A percentile compares a stretch with the other conserved stretches of the same genome.
Evolutionary conservation across 2,888 invertebrate genomes (phyloP).

Genomic region (Morpho achilles): DNA sequence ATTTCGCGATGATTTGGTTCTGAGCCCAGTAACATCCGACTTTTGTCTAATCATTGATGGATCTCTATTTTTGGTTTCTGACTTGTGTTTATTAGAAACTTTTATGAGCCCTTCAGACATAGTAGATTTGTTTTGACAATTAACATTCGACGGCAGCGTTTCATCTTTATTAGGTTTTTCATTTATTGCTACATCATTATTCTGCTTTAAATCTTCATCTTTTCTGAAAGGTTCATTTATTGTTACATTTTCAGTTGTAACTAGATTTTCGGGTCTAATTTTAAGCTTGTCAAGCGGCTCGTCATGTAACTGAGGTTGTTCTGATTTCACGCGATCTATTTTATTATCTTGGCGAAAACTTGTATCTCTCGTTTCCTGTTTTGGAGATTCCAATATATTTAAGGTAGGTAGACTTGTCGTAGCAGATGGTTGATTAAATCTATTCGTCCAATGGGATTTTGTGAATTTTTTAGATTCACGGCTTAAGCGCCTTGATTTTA

Average conservation of each 20-base stretch:
- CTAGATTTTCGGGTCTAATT: constrained; percentile 1
- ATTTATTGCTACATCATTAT: neutral
- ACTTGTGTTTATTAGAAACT: constrained; percentile 38
- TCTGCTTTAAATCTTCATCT: neutral
- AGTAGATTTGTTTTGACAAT: constrained; percentile 21
- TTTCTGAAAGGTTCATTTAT: neutral
- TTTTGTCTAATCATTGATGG: constrained; percentile 76
- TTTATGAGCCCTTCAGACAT: constrained; percentile 36
- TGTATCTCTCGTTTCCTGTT: constrained; percentile 57
- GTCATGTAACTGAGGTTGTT: constrained; percentile 48
- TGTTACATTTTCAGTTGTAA: constrained; percentile 3
- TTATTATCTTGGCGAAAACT: constrained; percentile 34
- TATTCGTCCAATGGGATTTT: constrained; percentile 85
- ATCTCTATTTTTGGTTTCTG: constrained; percentile 51
- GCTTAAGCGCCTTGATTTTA: constrained; percentile 84
- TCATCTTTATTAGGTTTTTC: neutral
- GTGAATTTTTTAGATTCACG: constrained; percentile 78
- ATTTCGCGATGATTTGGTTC: constrained; percentile 58
- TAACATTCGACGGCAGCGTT: neutral
- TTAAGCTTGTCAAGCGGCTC: constrained; percentile 13
- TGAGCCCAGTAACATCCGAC: constrained; percentile 81
- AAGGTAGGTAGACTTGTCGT: constrained; percentile 90
- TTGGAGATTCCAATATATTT: constrained; percentile 74
- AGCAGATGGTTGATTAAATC: constrained; percentile 90
- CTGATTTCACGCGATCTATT: constrained; percentile 59